These are phyloP conservation scores for Pterois miles DNA, from an alignment of 2,797 vertebrate genomes.

Conservation along the genomic window DNA sequence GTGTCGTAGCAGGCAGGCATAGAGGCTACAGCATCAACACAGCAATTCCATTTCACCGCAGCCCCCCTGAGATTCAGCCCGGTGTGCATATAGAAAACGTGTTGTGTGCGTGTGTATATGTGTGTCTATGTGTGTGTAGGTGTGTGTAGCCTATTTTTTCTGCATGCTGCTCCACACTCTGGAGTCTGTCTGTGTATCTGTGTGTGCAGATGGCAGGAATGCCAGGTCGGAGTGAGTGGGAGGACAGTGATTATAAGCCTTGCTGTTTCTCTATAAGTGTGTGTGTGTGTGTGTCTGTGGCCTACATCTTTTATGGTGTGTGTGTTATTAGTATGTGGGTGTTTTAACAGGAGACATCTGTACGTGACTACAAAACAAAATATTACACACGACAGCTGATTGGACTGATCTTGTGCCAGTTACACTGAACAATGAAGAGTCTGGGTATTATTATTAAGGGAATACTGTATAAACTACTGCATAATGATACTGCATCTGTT, in stretches of 20 bases:
- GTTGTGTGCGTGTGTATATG: not conserved
- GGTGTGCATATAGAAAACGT: constrained; percentile 9
- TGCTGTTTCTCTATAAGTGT: too few relatives aligned
- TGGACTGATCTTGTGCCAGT: not conserved
- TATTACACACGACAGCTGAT: not conserved
- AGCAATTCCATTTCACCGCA: constrained; percentile 61
- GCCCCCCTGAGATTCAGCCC: constrained; percentile 45
- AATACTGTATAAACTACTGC: not conserved
- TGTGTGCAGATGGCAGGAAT: constrained; percentile 18
- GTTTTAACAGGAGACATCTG: constrained; percentile 27
- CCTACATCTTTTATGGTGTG: constrained; percentile 24
- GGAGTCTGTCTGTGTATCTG: constrained; percentile 12
- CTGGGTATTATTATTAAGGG: not conserved
- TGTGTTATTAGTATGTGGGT: constrained; percentile 5
- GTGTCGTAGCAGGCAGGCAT: constrained; percentile 43
- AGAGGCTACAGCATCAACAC: constrained; percentile 59
- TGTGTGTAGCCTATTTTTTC: constrained; percentile 18
- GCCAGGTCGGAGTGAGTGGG: constrained; percentile 36
- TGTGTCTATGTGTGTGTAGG: not conserved
- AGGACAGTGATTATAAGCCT: constrained; percentile 33
- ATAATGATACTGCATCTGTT: not conserved
- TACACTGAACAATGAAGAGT: not conserved
- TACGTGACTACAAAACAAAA: constrained; percentile 23
- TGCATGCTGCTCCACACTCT: constrained; percentile 3
- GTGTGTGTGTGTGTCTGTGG: constrained; percentile 18